Percentiles rank a stretch among this genome's conserved stretches.
Evolutionary conservation across 2,113 vertebrate genomes (phyloP).

Genomic region (Sphaerodactylus townsendi): DNA sequence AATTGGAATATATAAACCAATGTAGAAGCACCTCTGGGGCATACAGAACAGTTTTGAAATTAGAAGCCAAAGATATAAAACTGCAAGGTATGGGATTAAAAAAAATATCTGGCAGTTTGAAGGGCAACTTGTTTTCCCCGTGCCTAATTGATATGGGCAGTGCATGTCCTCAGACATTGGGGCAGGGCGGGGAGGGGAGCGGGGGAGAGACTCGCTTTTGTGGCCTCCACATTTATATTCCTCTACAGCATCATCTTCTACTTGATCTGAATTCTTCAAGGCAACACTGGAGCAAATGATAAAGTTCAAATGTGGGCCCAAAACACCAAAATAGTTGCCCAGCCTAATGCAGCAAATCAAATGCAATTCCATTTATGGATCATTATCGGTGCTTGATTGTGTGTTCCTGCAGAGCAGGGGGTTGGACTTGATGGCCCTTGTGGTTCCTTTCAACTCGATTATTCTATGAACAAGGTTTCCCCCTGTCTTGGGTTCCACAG

Average conservation of each 20-base stretch:
- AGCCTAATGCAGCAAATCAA: not conserved
- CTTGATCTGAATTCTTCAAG: not conserved
- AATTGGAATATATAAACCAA: not conserved
- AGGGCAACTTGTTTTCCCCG: not conserved
- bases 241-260: not conserved
- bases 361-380: not conserved
- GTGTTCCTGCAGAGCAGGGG: too few species aligned
- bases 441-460: too few species aligned
- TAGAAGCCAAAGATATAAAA: not conserved
- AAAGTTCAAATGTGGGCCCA: not conserved
- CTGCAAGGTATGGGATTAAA: not conserved
- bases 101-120: not conserved
- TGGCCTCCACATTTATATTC: not conserved
- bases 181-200: too few species aligned
- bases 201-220: not conserved
- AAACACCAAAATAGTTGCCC: not conserved
- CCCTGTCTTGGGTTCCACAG: too few species aligned
- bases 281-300: not conserved
- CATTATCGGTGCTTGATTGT: too few species aligned
- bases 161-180: not conserved
- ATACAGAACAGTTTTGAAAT: not conserved
- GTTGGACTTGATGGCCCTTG: too few species aligned
- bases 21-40: not conserved
- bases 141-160: not conserved
- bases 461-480: constrained; percentile 7